Base-by-base conservation (phyloP, 2,888 invertebrate genomes). In the Aphidoletes aphidimyza region DNA sequence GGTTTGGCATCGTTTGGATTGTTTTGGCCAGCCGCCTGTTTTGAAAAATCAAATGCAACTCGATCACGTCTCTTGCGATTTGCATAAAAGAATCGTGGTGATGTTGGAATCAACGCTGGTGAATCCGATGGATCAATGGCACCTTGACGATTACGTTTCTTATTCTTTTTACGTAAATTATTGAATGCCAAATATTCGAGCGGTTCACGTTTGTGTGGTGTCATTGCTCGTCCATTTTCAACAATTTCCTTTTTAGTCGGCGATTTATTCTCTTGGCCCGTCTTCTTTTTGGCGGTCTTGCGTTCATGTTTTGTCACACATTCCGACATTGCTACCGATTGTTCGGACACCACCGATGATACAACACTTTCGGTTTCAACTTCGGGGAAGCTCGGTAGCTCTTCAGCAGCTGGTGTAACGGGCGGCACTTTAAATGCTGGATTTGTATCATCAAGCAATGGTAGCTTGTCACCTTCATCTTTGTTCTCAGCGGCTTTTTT, bases 401-500 rank as follows among this genome's bases (percentile, higher is more conserved):
- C 93, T 86, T 94, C 94, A 83, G 92, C 92, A 69, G 93, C 92
- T 83, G 94, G 94, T 5, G 94, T 93, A 26, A 93, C 94, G 11
- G 94, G 94, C 54, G 94, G 94, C 84, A 93, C 93, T 88, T 93
- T 93, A 30, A 92, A 83, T 3, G 90, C 89, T 0, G 90, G 89
- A 22, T 91, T 90, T 34, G 91, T 91, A 87, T 94, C 94, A 87
- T 95, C 95, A 83, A 95, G 89, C 1, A 94, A 89, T 0, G 95
- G 95, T 45, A 94, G 90, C 87, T 93, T 93, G 87, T 95, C 95
- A 36, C 94, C 94, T 86, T 95, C 95, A 86, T 95, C 95, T 88
- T 95, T 95, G 86, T 94, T 95, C 87, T 94, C 95, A 0, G 95
- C 95, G 0, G 96, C 95, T 87, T 95, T 94, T 88, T 96, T 96